phyloP scores from a whole-genome alignment of 2,113 vertebrate genomes.

The Hystrix cristata region DNA sequence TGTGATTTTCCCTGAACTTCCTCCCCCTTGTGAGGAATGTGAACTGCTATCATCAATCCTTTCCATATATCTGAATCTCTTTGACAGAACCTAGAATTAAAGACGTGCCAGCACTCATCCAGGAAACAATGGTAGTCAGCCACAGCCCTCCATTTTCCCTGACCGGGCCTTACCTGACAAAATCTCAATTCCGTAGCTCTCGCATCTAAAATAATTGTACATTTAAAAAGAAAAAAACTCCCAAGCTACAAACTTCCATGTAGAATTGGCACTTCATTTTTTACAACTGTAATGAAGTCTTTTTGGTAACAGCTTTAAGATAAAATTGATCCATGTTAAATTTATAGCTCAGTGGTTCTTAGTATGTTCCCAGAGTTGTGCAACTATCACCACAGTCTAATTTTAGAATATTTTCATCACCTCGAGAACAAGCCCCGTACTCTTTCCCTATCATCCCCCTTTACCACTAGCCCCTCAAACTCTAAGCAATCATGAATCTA shows the following conservation, averaged over 20 bases:
- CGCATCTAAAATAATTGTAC: constrained; percentile 21
- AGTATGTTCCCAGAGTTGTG: background rate
- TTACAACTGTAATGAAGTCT: background rate
- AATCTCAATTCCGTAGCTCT: constrained; percentile 17
- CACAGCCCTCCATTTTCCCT: background rate
- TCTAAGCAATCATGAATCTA: background rate
- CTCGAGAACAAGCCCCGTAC: background rate
- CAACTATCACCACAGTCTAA: background rate
- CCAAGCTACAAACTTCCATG: background rate
- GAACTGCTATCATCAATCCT: background rate
- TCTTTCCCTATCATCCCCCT: background rate
- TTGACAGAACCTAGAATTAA: constrained; percentile 12
- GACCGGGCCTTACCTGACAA: background rate
- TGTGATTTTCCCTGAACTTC: background rate
- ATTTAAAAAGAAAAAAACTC: background rate
- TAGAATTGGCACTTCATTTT: background rate
- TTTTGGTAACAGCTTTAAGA: background rate
- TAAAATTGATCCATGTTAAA: constrained; percentile 6
- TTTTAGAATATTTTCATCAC: constrained; percentile 54
- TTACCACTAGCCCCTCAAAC: background rate
- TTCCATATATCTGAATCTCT: constrained; percentile 26
- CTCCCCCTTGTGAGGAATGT: background rate
- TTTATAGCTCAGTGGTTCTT: constrained; percentile 15
- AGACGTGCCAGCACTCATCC: background rate
- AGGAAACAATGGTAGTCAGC: background rate